Evolutionary conservation across 2,888 invertebrate genomes (phyloP), one percentile per base, ranked within the genome.

Genomic region (Rhogogaster chlorosoma): DNA sequence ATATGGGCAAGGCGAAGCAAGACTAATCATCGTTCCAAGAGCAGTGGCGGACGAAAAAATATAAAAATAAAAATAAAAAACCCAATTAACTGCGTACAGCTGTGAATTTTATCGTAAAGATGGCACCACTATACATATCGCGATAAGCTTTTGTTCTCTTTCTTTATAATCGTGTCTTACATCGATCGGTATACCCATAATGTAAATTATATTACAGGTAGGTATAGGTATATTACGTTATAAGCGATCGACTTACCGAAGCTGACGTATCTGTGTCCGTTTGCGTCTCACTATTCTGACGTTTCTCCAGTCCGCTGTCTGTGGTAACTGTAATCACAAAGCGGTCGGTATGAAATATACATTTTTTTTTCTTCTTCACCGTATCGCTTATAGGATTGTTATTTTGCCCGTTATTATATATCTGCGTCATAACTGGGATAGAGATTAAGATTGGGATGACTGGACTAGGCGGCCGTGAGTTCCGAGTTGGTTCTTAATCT

Each of bases 191-290:
- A 67, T 32, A 67, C 18, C 9, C 12, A 2, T 61, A 26, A 61
- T 12, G 15, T 67, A 15, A 67, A 67, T 67, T 32, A 26, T 67
- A 32, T 10, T 32, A 32, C 12, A 67, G 10, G 6, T 32, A 67
- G 10, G 32, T 32, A 61, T 18, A 12, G 61, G 9, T 26, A n/a
- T 53, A 53, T 53, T n/a, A 53, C n/a, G 7, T 53, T 53, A 26
- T 45, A 12, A 75, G 45, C 32, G 57, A 78, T 36, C n/a, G 84
- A 89, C 89, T 90, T 84, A 91, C 91, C 87, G 91, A 88, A 86
- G 89, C 87, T 78, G 91, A 91, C 85, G 92, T 91, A 87, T 89
- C 90, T 86, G 89, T 90, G 87, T 92, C 90, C 83, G 89, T 90
- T 87, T 89, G 88, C 84, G 88, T 88, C 86, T 90, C 89, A 85